A percentile compares a stretch with the other conserved stretches of the same genome.
Conservation (phyloP, 2,797 vertebrate species). For the Zalophus californianus region DNA sequence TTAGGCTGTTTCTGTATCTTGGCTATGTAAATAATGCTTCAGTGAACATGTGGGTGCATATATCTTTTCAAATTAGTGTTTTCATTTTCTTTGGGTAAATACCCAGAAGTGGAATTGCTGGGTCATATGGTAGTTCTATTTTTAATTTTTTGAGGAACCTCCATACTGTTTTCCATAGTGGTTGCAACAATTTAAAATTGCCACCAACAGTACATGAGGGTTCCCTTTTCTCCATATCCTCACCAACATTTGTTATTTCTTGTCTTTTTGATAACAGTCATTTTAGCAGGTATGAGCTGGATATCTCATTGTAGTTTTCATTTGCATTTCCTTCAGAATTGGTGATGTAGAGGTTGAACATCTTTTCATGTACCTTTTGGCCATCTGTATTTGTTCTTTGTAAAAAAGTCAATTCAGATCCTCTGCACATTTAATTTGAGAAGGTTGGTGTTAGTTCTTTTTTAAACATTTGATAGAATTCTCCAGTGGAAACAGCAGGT, state of each 20-base stretch:
- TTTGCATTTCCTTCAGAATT: not conserved
- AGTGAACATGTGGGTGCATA: not conserved
- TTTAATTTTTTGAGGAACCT: not conserved
- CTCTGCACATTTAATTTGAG: not conserved
- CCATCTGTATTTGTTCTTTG: not conserved
- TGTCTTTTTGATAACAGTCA: not conserved
- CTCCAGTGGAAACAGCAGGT: not conserved
- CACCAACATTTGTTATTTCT: not conserved
- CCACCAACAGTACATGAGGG: not conserved
- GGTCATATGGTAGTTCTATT: not conserved
- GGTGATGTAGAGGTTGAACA: not conserved
- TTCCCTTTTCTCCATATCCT: not conserved
- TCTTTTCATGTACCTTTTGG: not conserved
- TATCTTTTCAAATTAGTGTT: not conserved
- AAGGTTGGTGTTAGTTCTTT: not conserved
- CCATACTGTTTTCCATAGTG: not conserved
- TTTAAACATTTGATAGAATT: not conserved
- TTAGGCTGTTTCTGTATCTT: not conserved
- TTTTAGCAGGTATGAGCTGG: not conserved
- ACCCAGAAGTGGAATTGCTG: not conserved
- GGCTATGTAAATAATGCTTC: not conserved
- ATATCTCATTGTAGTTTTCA: not conserved
- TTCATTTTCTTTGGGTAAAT: not conserved
- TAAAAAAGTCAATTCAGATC: not conserved
- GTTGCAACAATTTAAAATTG: not conserved